A percentile compares a stretch with the other conserved stretches of the same genome.
phyloP scores from a whole-genome alignment of 1,140 invertebrate species.

The Pseudoatta argentina region DNA sequence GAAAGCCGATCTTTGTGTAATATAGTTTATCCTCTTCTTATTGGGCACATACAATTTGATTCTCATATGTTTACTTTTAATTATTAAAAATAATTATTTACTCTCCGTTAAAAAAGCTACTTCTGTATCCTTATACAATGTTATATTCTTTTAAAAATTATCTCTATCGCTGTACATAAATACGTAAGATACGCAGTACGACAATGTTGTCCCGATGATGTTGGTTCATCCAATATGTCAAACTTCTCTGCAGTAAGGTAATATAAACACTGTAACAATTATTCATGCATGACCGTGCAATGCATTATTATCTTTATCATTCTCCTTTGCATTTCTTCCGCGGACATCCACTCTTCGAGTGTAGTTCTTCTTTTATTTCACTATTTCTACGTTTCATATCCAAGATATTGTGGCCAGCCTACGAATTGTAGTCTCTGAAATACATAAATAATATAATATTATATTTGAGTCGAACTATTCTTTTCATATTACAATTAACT shows the following conservation, averaged over 20 bases:
- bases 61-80: conserved; percentile 37
- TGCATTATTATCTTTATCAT: conserved; percentile 64
- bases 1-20: conserved; percentile 44
- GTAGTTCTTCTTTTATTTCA: conserved; percentile 22
- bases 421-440: conserved; percentile 42
- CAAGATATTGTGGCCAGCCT: conserved; percentile 36
- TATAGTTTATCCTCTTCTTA: conserved; percentile 25
- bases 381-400: conserved; percentile 69
- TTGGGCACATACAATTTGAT: conserved; percentile 58
- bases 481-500: background rate
- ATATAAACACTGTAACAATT: conserved; percentile 71
- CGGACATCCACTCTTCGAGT: conserved; percentile 30
- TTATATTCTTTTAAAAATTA: conserved; percentile 39
- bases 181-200: conserved; percentile 31
- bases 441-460: conserved; percentile 15
- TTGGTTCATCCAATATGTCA: conserved; percentile 36
- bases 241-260: conserved; percentile 54
- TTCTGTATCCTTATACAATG: conserved; percentile 37
- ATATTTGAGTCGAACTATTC: background rate
- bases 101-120: conserved; percentile 67
- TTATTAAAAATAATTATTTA: conserved; percentile 71
- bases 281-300: conserved; percentile 36
- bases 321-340: conserved; percentile 64
- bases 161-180: conserved; percentile 56
- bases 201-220: conserved; percentile 18